These are phyloP conservation scores for Carapus acus DNA, from an alignment of 2,797 vertebrate species.

Conservation along the genomic window DNA sequence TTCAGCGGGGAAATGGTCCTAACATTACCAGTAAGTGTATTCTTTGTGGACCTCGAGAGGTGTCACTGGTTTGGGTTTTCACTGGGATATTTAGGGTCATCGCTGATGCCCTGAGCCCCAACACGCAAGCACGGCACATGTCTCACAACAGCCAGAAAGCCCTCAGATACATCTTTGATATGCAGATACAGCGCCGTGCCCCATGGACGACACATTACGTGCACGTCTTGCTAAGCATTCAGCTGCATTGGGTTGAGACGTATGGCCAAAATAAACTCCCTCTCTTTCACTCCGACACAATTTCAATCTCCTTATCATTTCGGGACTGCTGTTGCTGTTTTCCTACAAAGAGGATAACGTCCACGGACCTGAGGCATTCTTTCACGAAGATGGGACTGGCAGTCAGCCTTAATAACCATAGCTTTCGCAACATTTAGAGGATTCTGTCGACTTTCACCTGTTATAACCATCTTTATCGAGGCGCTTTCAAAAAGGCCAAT, in stretches of 20 bases:
- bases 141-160: constrained; percentile 43
- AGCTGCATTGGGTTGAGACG: constrained; percentile 55
- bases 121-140: constrained; percentile 38
- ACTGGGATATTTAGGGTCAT: constrained; percentile 9
- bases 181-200: constrained; percentile 57
- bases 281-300: constrained; percentile 45
- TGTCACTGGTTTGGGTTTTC: constrained; percentile 14
- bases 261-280: constrained; percentile 60
- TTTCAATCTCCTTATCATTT: constrained; percentile 63
- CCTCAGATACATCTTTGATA: constrained; percentile 56
- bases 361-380: constrained; percentile 37
- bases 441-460: constrained; percentile 57
- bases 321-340: constrained; percentile 51
- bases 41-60: constrained; percentile 15
- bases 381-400: constrained; percentile 38
- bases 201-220: constrained; percentile 42
- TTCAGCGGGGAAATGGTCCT: constrained; percentile 18
- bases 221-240: constrained; percentile 61
- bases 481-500: constrained; percentile 57
- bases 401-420: constrained; percentile 63
- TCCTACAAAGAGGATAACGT: constrained; percentile 48
- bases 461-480: constrained; percentile 56
- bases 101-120: constrained; percentile 29
- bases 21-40: constrained; percentile 25
- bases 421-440: constrained; percentile 60